Evolutionary conservation across 2,888 invertebrate species (phyloP), one percentile per base, ranked within the genome.

Genomic region (Oligia fasciuncula): DNA sequence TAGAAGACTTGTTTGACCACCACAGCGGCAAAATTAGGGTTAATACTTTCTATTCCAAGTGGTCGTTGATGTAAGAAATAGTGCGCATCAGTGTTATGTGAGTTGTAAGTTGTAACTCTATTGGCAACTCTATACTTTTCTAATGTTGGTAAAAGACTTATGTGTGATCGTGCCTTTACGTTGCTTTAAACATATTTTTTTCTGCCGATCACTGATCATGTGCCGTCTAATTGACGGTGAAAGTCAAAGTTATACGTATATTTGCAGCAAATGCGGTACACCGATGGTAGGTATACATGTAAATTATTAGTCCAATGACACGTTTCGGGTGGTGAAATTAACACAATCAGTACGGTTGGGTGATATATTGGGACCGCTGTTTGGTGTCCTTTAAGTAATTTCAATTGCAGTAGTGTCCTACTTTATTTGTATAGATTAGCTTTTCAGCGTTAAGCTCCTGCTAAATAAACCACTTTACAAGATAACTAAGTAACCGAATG

Each of bases 1-100:
- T 72, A 54, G 85, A 80, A 74, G 80, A 49, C 86, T 85, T 85
- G 87, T 85, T 84, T 77, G 84, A 80, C 76, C 76, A 76, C 54
- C 43, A 35, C 62, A 46, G 63, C 29, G 29, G 68, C 19, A 19
- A 73, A 78, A 63, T 80, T 68, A 75, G 46, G 75, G 80, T 80
- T 73, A 51, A 67, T 67, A 81, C 57, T 60, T 72, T 71, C 19
- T 70, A 54, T 17, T 62, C 43, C 11, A 3, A 83, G 40, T 72
- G 63, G 11, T 83, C 46, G 57, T 83, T 40, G 51, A 83, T 40
- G 66, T 63, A 40, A 63, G 62, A 40, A 40, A 17, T 51, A n/a
- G n/a, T 13, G 17, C 17, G 2, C 40, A 57, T 73, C 8, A 49
- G 29, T 62, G 13, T 43, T 51, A 29, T 35, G 49, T 8, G 49